phyloP scores from a whole-genome alignment of 2,888 invertebrate genomes.

The Cheilosia variabilis region DNA sequence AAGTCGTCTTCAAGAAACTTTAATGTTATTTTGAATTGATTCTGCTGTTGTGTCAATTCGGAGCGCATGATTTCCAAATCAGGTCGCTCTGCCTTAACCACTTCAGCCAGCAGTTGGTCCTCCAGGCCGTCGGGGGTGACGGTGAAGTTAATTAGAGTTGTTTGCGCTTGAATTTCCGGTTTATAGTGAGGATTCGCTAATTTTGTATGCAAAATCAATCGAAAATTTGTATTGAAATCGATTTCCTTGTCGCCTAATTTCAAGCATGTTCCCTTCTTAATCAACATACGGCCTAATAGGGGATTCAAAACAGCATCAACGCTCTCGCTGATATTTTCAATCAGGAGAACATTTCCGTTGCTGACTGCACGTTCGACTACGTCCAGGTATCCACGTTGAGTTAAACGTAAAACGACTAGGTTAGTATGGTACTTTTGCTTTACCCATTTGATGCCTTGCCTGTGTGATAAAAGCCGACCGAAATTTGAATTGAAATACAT shows the following conservation, averaged over 20 bases:
- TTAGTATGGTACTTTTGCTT: conserved; percentile 92
- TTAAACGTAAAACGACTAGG: conserved; percentile 90
- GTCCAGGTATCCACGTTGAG: conserved; percentile 93
- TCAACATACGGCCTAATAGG: conserved; percentile 92
- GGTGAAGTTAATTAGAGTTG: conserved; percentile 97
- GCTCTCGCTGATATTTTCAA: conserved; percentile 95
- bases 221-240: conserved; percentile 92
- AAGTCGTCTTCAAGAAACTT: conserved; percentile 96
- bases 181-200: conserved; percentile 98
- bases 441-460: conserved; percentile 97
- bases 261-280: conserved; percentile 92
- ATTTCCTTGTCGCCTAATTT: conserved; percentile 97
- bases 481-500: conserved; percentile 49
- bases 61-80: conserved; percentile 93
- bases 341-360: conserved; percentile 90
- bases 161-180: conserved; percentile 98
- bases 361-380: conserved; percentile 90
- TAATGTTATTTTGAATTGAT: conserved; percentile 96
- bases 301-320: conserved; percentile 96
- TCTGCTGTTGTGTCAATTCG: conserved; percentile 95
- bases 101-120: conserved; percentile 96
- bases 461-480: conserved; percentile 77
- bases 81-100: conserved; percentile 96
- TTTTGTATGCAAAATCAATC: conserved; percentile 95
- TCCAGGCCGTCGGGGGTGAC: conserved; percentile 97